Percentiles rank a stretch among this genome's conserved stretches.
Evolutionary conservation across 2,888 invertebrate species (phyloP).

Genomic region (Perdita meconis): DNA sequence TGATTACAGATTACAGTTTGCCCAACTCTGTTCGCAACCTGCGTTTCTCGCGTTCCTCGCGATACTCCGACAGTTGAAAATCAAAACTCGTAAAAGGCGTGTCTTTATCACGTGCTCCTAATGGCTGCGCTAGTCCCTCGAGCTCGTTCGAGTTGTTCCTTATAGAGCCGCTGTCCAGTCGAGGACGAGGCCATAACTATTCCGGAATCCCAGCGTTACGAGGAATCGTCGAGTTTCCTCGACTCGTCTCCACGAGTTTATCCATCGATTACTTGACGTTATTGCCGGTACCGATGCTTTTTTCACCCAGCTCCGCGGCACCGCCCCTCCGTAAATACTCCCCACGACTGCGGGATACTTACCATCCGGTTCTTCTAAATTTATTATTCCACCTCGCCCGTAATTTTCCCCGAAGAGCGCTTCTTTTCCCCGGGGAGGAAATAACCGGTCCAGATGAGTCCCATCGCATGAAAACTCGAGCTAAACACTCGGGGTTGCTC

Average conservation of each 20-base stretch:
- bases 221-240: slow-evolving; percentile 13
- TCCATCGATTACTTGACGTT: slow-evolving; percentile 24
- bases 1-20: too few species aligned
- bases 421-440: background rate
- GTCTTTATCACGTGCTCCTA: slow-evolving; percentile 51
- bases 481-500: background rate
- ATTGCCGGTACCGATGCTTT: slow-evolving; percentile 6
- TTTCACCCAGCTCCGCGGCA: background rate
- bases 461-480: background rate
- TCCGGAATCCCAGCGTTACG: slow-evolving; percentile 19
- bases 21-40: too few species aligned
- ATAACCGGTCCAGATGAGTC: background rate
- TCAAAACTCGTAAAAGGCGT: slow-evolving; percentile 59
- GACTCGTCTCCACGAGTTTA: slow-evolving; percentile 19
- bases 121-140: slow-evolving; percentile 29
- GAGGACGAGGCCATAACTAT: slow-evolving; percentile 50
- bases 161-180: slow-evolving; percentile 9
- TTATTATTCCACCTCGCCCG: slow-evolving; percentile 5
- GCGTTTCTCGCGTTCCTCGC: slow-evolving; percentile 17
- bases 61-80: slow-evolving; percentile 46
- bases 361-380: slow-evolving; percentile 19
- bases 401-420: slow-evolving; percentile 12
- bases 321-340: background rate
- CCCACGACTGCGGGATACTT: background rate
- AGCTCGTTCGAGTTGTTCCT: slow-evolving; percentile 29